Conservation (phyloP, 1,140 invertebrate species). For the Aethina tumida region DNA sequence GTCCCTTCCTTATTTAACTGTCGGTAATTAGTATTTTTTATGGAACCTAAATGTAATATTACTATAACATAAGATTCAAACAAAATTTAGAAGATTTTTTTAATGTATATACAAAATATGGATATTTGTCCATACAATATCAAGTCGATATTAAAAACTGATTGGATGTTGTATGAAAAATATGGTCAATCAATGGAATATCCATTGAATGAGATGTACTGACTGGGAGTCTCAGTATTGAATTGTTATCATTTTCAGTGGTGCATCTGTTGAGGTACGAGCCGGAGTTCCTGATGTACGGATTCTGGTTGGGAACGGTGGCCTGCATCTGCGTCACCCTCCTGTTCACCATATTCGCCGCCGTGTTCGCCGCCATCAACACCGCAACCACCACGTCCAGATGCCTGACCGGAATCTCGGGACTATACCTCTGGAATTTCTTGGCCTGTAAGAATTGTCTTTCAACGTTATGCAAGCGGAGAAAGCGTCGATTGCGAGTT, state of each 20-base stretch:
- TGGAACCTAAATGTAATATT: too few species aligned
- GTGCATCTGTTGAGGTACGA: slow-evolving; percentile 49
- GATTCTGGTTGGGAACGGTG: slow-evolving; percentile 62
- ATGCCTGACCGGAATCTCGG: slow-evolving; percentile 62
- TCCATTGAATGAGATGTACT: too few species aligned
- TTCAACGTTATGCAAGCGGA: slow-evolving; percentile 7
- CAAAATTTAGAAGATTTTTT: not conserved
- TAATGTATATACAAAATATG: slow-evolving; percentile 1
- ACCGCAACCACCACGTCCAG: slow-evolving; percentile 63
- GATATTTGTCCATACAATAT: too few species aligned
- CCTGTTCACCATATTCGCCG: slow-evolving; percentile 54
- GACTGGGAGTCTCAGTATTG: too few species aligned
- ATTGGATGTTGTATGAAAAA: too few species aligned
- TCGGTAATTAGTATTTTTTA: too few species aligned
- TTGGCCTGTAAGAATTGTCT: slow-evolving; percentile 51
- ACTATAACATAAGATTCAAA: too few species aligned
- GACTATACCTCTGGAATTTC: slow-evolving; percentile 69
- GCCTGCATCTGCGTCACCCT: slow-evolving; percentile 52
- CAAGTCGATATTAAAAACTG: too few species aligned
- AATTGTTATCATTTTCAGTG: too few species aligned
- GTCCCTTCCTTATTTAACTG: too few species aligned
- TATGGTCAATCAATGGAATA: too few species aligned
- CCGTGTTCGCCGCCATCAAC: slow-evolving; percentile 68
- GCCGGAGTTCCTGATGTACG: slow-evolving; percentile 56
- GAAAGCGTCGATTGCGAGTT: too few species aligned